Evolutionary conservation across 2,888 invertebrate species (phyloP), one percentile per base, ranked within the genome.

Genomic region (Hypselothyrea guttata): DNA sequence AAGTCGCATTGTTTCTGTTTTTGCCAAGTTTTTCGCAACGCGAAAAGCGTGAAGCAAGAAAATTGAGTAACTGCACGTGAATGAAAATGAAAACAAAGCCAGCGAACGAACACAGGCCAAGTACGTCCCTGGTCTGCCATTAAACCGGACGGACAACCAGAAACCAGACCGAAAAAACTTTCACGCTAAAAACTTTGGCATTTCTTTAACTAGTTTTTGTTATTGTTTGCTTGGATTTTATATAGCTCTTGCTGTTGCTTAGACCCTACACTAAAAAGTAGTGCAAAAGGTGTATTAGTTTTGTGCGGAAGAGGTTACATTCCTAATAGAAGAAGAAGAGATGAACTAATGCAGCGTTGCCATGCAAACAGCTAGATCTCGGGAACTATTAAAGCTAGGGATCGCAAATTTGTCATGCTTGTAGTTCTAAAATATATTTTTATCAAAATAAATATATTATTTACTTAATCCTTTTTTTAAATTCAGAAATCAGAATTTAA

Each of bases 191-290:
- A 84, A 86, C 82, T 86, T 82, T 86, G 68, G 73, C 81, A 86
- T 82, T 86, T 84, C 86, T 84, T 22, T 86, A 82, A 86, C 84
- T 84, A 81, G 84, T 84, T 84, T 81, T 84, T 85, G 79, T 85
- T 83, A 71, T 85, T 79, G 79, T 79, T 79, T 57, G 55, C 53
- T 22, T 31, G 59, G 61, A 46, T 53, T 69, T 72, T 58, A 52
- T 66, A 66, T 30, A 46, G 52, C 46, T 45, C 31, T 16, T 52
- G 47, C 11, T 47, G 12, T 22, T 56, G 8, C 22, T 22, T 22
- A 22, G 22, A 51, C 47, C 57, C 37, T 45, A 7, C 12, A 45
- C 35, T 55, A 64, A 38, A 56, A 55, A 55, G 45, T 2, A 22
- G 22, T 22, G n/a, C 22, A 22, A 22, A 5, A 7, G 30, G 30